Evolutionary conservation across 2,888 invertebrate species (phyloP), one percentile per base, ranked within the genome.

Genomic region (Lasioglossum vierecki): DNA sequence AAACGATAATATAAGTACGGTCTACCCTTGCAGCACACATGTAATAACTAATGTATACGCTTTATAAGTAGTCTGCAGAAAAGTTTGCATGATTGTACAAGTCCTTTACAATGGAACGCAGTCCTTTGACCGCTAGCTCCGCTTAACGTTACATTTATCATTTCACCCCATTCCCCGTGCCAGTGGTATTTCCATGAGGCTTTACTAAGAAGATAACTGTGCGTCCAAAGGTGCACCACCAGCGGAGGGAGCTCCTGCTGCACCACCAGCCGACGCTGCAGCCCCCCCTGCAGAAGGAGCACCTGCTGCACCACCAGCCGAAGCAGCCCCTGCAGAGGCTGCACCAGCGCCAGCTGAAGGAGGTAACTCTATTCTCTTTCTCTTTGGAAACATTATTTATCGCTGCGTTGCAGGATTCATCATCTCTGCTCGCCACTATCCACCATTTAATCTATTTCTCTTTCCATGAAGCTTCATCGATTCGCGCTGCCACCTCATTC

Each of bases 261-360:
- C 76, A 63, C 49, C 80, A 22, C 66, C 80, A 81, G 86, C 82
- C 22, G 92, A 90, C 13, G 80, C 75, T 74, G 44, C 95, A 60
- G 93, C 94, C 5, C 95, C 93, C 60, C 94, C 94, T 15, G 87
- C 90, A 18, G 85, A 72, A 18, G 72, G 72, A 72, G 46, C 91
- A 68, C 90, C 90, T 49, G 94, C 95, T 95, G 57, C 76, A 49
- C 49, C 80, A 13, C 46, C 80, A 81, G 86, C 82, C 26, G 92
- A 90, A 35, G 80, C 83, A 13, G 84, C 84, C 66, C 86, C 89
- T 68, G 84, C 84, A 49, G 88, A 84, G 66, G 82, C 85, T 22
- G 83, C 84, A 79, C 82, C 86, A 15, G 68, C 86, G 22, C 85
- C 86, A 46, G 86, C 85, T 30, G 86, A 87, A 63, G 73, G 86